phyloP scores from a whole-genome alignment of 1,140 invertebrate genomes.

The Drosophila persimilis region DNA sequence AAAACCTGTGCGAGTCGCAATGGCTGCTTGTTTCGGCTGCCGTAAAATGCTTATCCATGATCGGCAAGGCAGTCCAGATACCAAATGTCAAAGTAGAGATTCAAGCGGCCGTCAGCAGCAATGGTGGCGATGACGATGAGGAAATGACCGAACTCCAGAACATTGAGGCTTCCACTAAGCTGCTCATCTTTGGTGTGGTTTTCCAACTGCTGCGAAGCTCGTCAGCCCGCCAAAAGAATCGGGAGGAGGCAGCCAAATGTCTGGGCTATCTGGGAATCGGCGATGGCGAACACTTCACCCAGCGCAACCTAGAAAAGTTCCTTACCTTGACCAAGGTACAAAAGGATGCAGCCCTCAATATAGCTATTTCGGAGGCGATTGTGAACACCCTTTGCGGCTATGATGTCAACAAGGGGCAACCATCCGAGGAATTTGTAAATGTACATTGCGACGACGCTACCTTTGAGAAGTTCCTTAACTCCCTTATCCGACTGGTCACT shows the following conservation, averaged over 20 bases:
- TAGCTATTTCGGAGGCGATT: conserved; percentile 81
- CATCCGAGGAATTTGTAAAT: conserved; percentile 86
- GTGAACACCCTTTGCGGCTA: conserved; percentile 82
- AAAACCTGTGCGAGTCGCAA: conserved; percentile 75
- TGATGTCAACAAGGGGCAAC: conserved; percentile 83
- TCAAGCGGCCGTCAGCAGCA: conserved; percentile 38
- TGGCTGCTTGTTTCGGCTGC: conserved; percentile 78
- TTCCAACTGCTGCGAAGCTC: conserved; percentile 73
- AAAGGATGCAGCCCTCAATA: conserved; percentile 81
- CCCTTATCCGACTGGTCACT: conserved; percentile 88
- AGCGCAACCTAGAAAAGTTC: conserved; percentile 76
- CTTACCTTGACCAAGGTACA: conserved; percentile 67
- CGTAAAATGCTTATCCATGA: conserved; percentile 80
- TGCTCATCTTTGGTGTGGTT: conserved; percentile 68
- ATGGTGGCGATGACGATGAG: conserved; percentile 61
- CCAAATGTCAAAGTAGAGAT: conserved; percentile 78
- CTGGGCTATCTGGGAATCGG: conserved; percentile 80
- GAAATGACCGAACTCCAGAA: conserved; percentile 67
- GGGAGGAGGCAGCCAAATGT: conserved; percentile 78
- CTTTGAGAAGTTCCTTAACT: conserved; percentile 87
- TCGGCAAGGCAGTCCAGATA: conserved; percentile 75
- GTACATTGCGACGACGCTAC: conserved; percentile 84
- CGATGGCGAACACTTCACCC: conserved; percentile 77
- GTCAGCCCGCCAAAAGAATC: conserved; percentile 69
- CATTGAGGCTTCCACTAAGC: conserved; percentile 67